Evolutionary conservation across 2,888 invertebrate genomes (phyloP).

Genomic region (Cylloceria caligata): DNA sequence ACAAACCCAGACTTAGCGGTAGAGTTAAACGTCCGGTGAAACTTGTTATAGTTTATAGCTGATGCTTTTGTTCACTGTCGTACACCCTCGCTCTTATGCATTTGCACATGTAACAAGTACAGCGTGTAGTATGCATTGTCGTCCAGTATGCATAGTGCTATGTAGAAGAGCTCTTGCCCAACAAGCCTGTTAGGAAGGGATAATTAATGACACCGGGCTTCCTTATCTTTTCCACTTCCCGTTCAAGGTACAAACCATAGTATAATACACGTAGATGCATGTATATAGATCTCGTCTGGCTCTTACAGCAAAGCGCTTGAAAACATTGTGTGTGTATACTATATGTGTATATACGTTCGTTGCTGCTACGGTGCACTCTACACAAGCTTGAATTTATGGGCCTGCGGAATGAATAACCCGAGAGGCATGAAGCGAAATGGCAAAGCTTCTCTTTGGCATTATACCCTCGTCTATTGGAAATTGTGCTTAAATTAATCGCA

Average conservation of each 20-base stretch:
- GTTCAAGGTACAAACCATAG: conserved; percentile 72
- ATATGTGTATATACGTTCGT: neutral
- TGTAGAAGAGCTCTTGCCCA: conserved; percentile 43
- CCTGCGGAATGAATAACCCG: conserved; percentile 62
- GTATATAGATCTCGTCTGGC: conserved; percentile 42
- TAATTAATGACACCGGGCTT: conserved; percentile 77
- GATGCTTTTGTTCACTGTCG: conserved; percentile 57
- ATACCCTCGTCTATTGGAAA: conserved; percentile 22
- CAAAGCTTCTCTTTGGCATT: conserved; percentile 38
- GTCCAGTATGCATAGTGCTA: conserved; percentile 59
- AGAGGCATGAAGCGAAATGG: conserved; percentile 37
- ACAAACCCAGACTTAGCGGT: neutral
- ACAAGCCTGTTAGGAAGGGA: conserved; percentile 49
- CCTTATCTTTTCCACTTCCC: conserved; percentile 80
- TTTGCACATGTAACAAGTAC: conserved; percentile 31
- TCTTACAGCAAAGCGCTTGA: conserved; percentile 37
- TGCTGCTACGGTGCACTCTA: conserved; percentile 30
- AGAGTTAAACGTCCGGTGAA: conserved; percentile 42
- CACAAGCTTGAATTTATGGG: conserved; percentile 60
- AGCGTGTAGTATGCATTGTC: conserved; percentile 40
- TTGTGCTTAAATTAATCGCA: neutral
- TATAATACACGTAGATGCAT: conserved; percentile 12
- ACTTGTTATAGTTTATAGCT: conserved; percentile 40
- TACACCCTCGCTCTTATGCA: conserved; percentile 19
- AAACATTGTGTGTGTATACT: conserved; percentile 49